Evolutionary conservation across 2,797 vertebrate species (phyloP).

Genomic region (Sebastes hopkinsi): DNA sequence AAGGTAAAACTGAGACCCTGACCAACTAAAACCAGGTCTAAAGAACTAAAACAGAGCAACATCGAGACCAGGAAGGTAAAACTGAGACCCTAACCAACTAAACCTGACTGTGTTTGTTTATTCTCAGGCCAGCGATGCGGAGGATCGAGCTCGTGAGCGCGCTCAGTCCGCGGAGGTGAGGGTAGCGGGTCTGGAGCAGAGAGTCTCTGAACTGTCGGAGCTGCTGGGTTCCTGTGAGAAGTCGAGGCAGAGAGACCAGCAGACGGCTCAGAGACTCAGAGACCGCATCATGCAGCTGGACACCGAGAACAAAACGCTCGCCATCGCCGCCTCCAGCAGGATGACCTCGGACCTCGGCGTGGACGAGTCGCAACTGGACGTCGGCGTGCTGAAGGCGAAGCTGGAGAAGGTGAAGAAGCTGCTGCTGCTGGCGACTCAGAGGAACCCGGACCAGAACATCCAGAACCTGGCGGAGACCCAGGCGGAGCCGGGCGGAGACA

Average conservation of each 20-base stretch:
- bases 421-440: slow-evolving; percentile 81
- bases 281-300: slow-evolving; percentile 91
- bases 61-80: too few species aligned
- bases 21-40: neutral
- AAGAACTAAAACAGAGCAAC: too few species aligned
- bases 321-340: slow-evolving; percentile 83
- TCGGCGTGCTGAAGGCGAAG: slow-evolving; percentile 84
- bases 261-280: slow-evolving; percentile 84
- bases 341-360: slow-evolving; percentile 60
- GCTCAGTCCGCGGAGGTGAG: slow-evolving; percentile 87
- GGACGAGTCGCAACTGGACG: slow-evolving; percentile 85
- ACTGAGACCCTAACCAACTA: neutral
- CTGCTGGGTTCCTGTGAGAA: slow-evolving; percentile 90
- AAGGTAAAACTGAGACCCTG: accelerated
- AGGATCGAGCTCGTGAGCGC: slow-evolving; percentile 85
- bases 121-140: slow-evolving; percentile 81
- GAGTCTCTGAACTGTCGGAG: slow-evolving; percentile 88
- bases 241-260: slow-evolving; percentile 89
- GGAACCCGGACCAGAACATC: slow-evolving; percentile 77
- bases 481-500: slow-evolving; percentile 77
- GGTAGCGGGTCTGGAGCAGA: slow-evolving; percentile 88
- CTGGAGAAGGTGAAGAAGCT: slow-evolving; percentile 89
- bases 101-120: neutral
- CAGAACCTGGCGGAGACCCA: slow-evolving; percentile 77
- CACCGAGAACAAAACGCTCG: slow-evolving; percentile 92